Evolutionary conservation across 2,113 vertebrate genomes (phyloP).

Genomic region (Todiramphus chloris): DNA sequence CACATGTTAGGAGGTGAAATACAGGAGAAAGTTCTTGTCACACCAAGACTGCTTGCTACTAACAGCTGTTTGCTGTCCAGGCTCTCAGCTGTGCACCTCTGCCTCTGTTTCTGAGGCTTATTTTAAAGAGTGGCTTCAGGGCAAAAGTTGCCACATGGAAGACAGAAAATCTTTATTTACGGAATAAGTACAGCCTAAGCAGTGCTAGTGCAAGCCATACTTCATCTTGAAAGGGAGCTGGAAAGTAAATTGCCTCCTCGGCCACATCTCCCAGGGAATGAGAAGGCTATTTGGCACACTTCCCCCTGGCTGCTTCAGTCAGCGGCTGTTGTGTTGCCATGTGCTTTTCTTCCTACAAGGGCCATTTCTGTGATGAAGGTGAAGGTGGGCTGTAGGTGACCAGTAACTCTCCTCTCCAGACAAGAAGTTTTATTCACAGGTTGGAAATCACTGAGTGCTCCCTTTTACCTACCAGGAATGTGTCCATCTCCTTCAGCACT

Average conservation of each 20-base stretch:
- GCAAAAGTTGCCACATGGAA: not conserved
- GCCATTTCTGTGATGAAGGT: not conserved
- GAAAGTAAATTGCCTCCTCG: not conserved
- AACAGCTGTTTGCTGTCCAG: not conserved
- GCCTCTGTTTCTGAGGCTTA: not conserved
- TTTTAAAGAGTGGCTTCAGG: conserved; percentile 9
- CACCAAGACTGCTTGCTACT: not conserved
- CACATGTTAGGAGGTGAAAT: not conserved
- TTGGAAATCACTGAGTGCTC: not conserved
- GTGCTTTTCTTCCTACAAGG: not conserved
- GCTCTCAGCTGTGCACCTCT: not conserved
- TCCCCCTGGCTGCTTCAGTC: not conserved
- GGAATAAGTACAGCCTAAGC: not conserved
- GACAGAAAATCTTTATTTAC: conserved; percentile 13
- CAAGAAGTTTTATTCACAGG: not conserved
- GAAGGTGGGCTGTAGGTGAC: not conserved
- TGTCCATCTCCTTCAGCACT: not conserved
- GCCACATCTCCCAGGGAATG: not conserved
- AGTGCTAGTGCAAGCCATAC: not conserved
- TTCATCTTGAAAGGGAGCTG: conserved; percentile 3
- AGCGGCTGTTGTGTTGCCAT: not conserved
- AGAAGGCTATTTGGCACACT: not conserved
- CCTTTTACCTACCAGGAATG: not conserved
- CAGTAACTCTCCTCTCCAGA: not conserved
- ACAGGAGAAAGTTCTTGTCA: not conserved